phyloP scores from a whole-genome alignment of 2,888 invertebrate species.

The Plebejus anna region DNA sequence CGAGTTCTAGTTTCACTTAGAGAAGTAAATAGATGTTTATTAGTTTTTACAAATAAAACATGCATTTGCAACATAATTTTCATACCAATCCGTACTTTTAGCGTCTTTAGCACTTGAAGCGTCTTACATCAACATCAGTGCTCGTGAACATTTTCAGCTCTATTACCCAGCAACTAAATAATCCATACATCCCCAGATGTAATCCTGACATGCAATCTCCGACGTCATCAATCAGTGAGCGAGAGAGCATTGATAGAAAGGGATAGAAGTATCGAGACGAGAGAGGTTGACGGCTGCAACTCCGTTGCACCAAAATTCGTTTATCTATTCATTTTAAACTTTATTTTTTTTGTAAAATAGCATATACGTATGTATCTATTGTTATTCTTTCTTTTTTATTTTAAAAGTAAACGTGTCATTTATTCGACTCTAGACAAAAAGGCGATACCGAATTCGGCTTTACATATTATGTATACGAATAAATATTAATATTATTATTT shows the following conservation, averaged over 20 bases:
- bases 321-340: too few species aligned
- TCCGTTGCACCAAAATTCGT: too few species aligned
- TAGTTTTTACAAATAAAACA: background rate
- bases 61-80: background rate
- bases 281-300: background rate
- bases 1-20: too few species aligned
- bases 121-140: slow-evolving; percentile 11
- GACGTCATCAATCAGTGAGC: slow-evolving; percentile 65
- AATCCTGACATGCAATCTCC: slow-evolving; percentile 77
- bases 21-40: too few species aligned
- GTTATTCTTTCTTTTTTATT: too few species aligned
- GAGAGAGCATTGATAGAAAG: slow-evolving; percentile 36
- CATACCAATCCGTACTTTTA: background rate
- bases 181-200: slow-evolving; percentile 72
- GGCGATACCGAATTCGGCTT: too few species aligned
- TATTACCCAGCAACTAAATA: slow-evolving; percentile 67
- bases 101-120: background rate
- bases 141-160: slow-evolving; percentile 39
- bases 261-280: background rate
- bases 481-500: too few species aligned
- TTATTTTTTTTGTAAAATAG: too few species aligned
- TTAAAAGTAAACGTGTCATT: too few species aligned
- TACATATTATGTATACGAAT: background rate
- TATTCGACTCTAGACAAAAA: too few species aligned
- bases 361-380: too few species aligned